Base-by-base conservation (phyloP, 2,888 invertebrate species). In the Graphium colonna region DNA sequence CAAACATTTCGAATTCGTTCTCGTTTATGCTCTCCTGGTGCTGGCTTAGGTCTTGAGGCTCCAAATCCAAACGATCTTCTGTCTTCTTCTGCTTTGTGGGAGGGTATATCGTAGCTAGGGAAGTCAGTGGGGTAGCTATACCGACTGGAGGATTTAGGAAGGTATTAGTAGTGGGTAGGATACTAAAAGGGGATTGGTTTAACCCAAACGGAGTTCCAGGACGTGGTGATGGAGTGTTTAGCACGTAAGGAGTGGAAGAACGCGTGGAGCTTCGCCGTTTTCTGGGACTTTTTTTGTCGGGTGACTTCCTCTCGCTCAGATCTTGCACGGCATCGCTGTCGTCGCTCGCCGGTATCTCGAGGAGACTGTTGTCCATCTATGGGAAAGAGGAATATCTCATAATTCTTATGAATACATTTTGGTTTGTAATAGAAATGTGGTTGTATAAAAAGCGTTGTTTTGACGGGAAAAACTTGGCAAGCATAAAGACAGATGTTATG, bases 1-100 rank as follows among this genome's bases (percentile, higher is more conserved):
- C 89, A 58, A 89, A 89, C 89, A 89, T 89, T 66, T 88, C 88
- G 45, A 88, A 89, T 66, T 89, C 89, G 58, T 88, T 89, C 59
- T 89, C 89, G 60, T 83, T 87, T 26, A 79, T 85, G 58, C 75
- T 80, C 59, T 89, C 89, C 15, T 86, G 77, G 69, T 86, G 84
- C 68, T 88, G 88, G 63, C 87, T 88, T 60, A 89, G 67, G 65
- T 89, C 88, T 63, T 89, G 88, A 16, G 88, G 85, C 58, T 88
- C 87, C 9, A 75, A 72, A 51, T 87, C 86, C 60, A 75, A 75
- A 17, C 74, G 67, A 13, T 78, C 77, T 53, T 83, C 83, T 31
- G 63, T 65, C 63, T 88, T 88, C 73, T 85, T 88, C 69, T 82
- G 84, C 71, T 89, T 89, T n/a, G 78, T 64, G 21, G 85, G 81